phyloP scores from a whole-genome alignment of 2,797 vertebrate genomes.

The Tarsius wallacei region DNA sequence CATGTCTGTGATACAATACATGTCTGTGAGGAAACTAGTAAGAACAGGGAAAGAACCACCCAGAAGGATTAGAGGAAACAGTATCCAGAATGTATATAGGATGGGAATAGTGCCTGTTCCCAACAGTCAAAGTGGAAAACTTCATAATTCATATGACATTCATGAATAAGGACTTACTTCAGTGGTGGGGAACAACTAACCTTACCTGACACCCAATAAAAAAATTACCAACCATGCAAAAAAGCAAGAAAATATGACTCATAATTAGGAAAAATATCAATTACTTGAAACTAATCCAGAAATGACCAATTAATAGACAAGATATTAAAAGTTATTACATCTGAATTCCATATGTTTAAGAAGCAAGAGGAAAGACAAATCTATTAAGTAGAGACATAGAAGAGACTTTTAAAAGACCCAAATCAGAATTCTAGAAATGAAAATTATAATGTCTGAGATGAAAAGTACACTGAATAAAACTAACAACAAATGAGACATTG shows the following conservation, averaged over 20 bases:
- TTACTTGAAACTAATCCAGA: not conserved
- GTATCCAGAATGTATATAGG: not conserved
- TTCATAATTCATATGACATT: not conserved
- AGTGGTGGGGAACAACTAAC: not conserved
- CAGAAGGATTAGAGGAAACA: not conserved
- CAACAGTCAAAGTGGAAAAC: not conserved
- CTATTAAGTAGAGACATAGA: not conserved
- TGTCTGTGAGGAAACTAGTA: not conserved
- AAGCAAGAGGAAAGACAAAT: not conserved
- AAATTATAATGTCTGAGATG: not conserved
- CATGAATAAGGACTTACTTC: not conserved
- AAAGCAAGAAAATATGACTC: not conserved
- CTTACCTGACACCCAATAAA: not conserved
- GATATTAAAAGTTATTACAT: not conserved
- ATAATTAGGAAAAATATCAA: not conserved
- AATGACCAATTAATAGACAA: not conserved
- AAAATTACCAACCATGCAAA: not conserved
- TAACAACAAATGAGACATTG: not conserved
- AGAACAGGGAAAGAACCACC: not conserved
- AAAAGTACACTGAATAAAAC: not conserved
- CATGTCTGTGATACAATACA: accelerated
- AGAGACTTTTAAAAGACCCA: not conserved
- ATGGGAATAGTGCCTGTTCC: not conserved
- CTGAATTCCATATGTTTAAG: not conserved
- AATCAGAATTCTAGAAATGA: constrained; percentile 24